Evolutionary conservation across 2,888 invertebrate species (phyloP), one percentile per base, ranked within the genome.

Genomic region (Tribolium freemani): DNA sequence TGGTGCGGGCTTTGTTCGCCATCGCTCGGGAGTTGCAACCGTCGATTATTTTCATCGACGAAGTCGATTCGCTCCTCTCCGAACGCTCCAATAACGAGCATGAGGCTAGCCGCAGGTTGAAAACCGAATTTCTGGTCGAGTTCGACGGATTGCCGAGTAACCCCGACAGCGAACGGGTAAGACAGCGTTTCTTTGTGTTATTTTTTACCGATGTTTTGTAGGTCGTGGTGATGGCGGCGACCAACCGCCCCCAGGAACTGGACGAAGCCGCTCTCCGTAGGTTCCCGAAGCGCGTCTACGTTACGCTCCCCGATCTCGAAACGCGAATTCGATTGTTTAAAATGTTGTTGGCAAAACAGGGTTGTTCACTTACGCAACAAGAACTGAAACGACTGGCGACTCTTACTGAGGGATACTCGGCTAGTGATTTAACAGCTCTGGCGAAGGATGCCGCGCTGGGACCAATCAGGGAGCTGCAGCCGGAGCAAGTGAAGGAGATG

Each of bases 171-270:
- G 98, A 98, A 85, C 89, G 94, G 72, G 86, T 86, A 77, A n/a
- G 38, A 26, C 26, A 71, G 57, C 73, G 45, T 48, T 51, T 48
- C 38, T 9, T 61, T 45, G 11, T 45, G 3, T 26, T 20, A 9
- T 8, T 45, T 50, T 66, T 45, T 72, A 57, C 2, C 54, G 30
- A 5, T 26, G 5, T 1, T 63, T 63, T 78, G 16, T 44, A 85
- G 84, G 93, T 99, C 76, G 91, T 99, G n/a, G 97, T 99, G 4
- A 95, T 99, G 93, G 99, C 97, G 5, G 99, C 99, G n/a, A 99
- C 99, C 0, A 99, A 99, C 86, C 88, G 98, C 66, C 99, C 99
- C 0, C 96, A 97, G 84, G 99, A 99, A 86, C 87, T 99, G 56
- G 99, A 99, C 84, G 98, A 98, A 85, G 99, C 99, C 20, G 97